Evolutionary conservation across 2,888 invertebrate genomes (phyloP).

Genomic region (Ephialtes manifestator): DNA sequence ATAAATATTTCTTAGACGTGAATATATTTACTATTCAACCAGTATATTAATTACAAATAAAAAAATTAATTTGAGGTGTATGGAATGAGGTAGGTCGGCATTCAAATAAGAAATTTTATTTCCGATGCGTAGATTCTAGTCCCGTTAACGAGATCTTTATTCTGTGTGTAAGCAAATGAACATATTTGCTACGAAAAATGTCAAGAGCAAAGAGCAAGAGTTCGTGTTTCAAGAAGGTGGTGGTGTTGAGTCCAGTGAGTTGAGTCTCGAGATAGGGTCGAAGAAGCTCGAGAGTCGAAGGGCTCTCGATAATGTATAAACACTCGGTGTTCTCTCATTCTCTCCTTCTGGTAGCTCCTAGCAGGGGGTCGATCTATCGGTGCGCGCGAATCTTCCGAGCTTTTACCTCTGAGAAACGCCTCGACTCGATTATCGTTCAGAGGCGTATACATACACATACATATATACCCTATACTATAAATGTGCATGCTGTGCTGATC

Average conservation of each 20-base stretch:
- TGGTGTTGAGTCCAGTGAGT: not conserved
- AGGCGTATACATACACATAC: not conserved
- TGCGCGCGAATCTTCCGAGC: conserved; percentile 29
- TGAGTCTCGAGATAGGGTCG: conserved; percentile 12
- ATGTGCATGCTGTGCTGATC: conserved; percentile 63
- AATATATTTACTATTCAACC: too few species aligned
- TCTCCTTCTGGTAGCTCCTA: not conserved
- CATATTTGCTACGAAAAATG: not conserved
- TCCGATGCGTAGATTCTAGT: too few species aligned
- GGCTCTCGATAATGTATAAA: conserved; percentile 11
- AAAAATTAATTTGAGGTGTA: too few species aligned
- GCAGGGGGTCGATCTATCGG: conserved; percentile 14
- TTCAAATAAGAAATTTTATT: too few species aligned
- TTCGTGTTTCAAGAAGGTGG: not conserved
- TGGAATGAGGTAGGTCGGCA: too few species aligned
- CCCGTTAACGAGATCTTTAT: too few species aligned
- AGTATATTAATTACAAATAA: too few species aligned
- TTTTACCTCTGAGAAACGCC: conserved; percentile 60
- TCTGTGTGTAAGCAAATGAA: too few species aligned
- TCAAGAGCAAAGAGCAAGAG: not conserved
- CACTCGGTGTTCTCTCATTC: conserved; percentile 16
- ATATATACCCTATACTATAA: conserved; percentile 24
- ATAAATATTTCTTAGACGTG: too few species aligned
- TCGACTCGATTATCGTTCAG: conserved; percentile 55
- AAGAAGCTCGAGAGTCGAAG: conserved; percentile 17